These are phyloP conservation scores for Carabus problematicus DNA, from an alignment of 2,888 invertebrate species.

Conservation along the genomic window DNA sequence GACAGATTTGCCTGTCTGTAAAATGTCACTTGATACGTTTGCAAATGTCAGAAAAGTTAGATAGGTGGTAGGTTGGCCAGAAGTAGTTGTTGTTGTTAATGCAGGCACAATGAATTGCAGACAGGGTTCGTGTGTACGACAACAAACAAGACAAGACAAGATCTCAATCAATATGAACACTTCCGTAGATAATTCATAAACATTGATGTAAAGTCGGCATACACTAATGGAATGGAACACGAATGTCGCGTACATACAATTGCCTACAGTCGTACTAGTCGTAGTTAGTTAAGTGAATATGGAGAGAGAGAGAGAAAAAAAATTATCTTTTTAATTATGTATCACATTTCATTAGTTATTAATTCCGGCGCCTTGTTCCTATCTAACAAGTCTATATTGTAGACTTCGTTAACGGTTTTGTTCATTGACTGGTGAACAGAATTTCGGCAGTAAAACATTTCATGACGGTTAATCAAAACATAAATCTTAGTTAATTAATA, in stretches of 20 bases:
- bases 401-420: conserved; percentile 29
- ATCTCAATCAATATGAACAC: too few species aligned
- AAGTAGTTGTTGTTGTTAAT: too few species aligned
- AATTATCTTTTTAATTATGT: conserved; percentile 37
- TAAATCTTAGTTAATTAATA: conserved; percentile 40
- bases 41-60: too few species aligned
- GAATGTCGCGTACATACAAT: conserved; percentile 10
- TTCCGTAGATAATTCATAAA: too few species aligned
- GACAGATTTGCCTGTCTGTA: too few species aligned
- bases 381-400: conserved; percentile 16
- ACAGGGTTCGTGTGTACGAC: background rate
- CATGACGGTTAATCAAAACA: conserved; percentile 36
- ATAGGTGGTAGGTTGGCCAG: too few species aligned
- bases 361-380: conserved; percentile 25
- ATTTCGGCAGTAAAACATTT: conserved; percentile 37
- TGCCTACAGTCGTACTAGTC: conserved; percentile 2
- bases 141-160: conserved; percentile 24
- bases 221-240: too few species aligned
- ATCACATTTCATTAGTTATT: conserved; percentile 33
- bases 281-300: conserved; percentile 28
- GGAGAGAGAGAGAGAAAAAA: conserved; percentile 20
- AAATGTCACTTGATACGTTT: too few species aligned
- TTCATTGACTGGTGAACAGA: conserved; percentile 18
- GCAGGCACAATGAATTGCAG: too few species aligned
- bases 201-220: too few species aligned